Conservation (phyloP, 2,888 invertebrate genomes). For the Nematopogon swammerdamellus region DNA sequence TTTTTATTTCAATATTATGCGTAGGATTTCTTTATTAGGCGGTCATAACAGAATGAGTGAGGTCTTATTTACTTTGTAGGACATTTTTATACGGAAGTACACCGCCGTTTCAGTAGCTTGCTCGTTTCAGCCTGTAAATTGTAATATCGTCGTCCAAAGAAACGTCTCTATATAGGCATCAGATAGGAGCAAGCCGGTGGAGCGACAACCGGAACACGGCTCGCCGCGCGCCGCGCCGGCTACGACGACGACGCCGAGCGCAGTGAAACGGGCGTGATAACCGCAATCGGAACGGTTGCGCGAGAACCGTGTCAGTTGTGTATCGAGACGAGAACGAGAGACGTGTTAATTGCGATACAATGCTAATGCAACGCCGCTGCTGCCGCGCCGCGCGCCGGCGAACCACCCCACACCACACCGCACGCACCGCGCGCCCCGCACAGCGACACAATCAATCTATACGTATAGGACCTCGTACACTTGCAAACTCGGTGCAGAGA, state of each 20-base stretch:
- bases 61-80: too few relatives aligned
- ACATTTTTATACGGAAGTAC: too few relatives aligned
- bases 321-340: constrained; percentile 10
- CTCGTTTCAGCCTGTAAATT: too few relatives aligned
- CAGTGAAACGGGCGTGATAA: constrained; percentile 51
- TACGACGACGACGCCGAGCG: constrained; percentile 24
- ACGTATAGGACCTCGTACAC: neutral
- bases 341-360: neutral
- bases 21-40: too few relatives aligned
- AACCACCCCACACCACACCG: constrained; percentile 4
- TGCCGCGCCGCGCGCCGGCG: constrained; percentile 20
- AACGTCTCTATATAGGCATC: too few relatives aligned
- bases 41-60: too few relatives aligned
- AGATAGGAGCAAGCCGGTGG: too few relatives aligned
- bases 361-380: constrained; percentile 52
- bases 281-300: constrained; percentile 40
- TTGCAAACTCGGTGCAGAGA: neutral
- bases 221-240: neutral
- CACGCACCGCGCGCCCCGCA: neutral
- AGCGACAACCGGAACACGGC: constrained; percentile 52
- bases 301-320: constrained; percentile 57
- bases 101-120: too few relatives aligned
- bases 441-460: too few relatives aligned
- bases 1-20: too few relatives aligned
- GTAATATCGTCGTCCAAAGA: too few relatives aligned